Base-by-base conservation (phyloP, 2,888 invertebrate species). In the Uropetala carovei region DNA sequence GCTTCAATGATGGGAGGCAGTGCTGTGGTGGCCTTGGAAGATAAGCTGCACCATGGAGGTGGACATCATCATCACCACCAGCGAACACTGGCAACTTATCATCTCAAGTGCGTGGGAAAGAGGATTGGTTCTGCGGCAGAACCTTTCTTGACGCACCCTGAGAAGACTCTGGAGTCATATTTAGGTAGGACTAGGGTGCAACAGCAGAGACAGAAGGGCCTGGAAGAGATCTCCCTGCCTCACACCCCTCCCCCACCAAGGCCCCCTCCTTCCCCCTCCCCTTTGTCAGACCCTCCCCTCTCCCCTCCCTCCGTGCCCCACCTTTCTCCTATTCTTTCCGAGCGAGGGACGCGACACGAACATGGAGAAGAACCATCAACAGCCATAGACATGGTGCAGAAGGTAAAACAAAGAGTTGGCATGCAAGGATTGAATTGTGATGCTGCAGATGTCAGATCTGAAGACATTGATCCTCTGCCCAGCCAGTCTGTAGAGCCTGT, bases 181-280 rank as follows among this genome's bases (percentile, higher is more conserved):
- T 64, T 89, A 13, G 89, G 89, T 9, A 89, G 89, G 89, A 89
- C 89, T 13, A 60, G 89, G 89, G 89, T 89, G 9, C 89, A 89
- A 13, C 89, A 89, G 64, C 89, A 89, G 64, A 89, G 89, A 27
- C 89, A 89, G 68, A 89, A 89, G 64, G 89, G 89, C 4, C 43
- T 89, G n/a, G 89, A 89, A 64, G 89, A 89, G 14, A 89, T 89
- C 43, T 64, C 89, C n/a, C 64, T 89, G 43, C 89, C 89, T 5
- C 89, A 89, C 43, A 89, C 89, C 64, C 89, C 89, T 27, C 89
- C 89, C 11, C 89, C 89, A 43, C 89, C 89, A 0, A 60, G 89
- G 11, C 89, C 89, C 3, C 89, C 89, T 4, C 60, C 60, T 56
- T 68, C 89, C 10, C 64, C 89, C 0, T 60, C 60, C 30, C 30